Evolutionary conservation across 2,888 invertebrate genomes (phyloP).

Genomic region (Axea sp.): DNA sequence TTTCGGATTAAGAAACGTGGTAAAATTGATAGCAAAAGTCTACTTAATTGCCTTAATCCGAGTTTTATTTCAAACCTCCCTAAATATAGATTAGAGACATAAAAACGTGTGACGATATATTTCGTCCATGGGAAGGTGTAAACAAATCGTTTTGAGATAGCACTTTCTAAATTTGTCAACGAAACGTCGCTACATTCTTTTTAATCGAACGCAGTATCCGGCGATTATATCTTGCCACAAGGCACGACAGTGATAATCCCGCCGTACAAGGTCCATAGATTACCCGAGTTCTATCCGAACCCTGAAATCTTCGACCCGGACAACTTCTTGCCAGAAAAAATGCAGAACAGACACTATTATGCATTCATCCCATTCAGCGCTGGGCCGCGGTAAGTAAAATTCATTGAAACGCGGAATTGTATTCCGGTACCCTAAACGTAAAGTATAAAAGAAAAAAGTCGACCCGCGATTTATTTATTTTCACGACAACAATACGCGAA

Average conservation of each 20-base stretch:
- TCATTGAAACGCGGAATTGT: constrained; percentile 47
- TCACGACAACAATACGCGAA: constrained; percentile 15
- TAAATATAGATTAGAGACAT: constrained; percentile 29
- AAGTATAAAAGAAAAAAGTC: constrained; percentile 1
- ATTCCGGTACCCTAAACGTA: constrained; percentile 10
- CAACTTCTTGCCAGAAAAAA: constrained; percentile 90
- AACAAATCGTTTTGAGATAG: constrained; percentile 21
- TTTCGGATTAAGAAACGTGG: too few relatives aligned
- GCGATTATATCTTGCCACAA: constrained; percentile 84
- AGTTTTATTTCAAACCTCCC: neutral
- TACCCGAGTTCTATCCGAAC: constrained; percentile 87
- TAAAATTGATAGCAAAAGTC: too few relatives aligned
- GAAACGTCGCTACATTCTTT: constrained; percentile 43
- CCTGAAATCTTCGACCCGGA: constrained; percentile 90
- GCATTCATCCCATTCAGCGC: constrained; percentile 91
- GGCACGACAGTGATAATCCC: constrained; percentile 86
- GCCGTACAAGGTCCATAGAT: constrained; percentile 86
- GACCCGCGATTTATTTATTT: constrained; percentile 30
- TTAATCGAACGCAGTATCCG: constrained; percentile 81
- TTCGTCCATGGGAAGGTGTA: constrained; percentile 11
- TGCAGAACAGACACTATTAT: constrained; percentile 89
- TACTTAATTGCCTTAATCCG: constrained; percentile 5
- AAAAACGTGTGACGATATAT: constrained; percentile 30
- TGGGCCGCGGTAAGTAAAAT: constrained; percentile 82
- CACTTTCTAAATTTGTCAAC: constrained; percentile 34